Percentiles rank a stretch among this genome's conserved stretches.
Conservation (phyloP, 2,113 vertebrate genomes). For the Saiga tatarica region DNA sequence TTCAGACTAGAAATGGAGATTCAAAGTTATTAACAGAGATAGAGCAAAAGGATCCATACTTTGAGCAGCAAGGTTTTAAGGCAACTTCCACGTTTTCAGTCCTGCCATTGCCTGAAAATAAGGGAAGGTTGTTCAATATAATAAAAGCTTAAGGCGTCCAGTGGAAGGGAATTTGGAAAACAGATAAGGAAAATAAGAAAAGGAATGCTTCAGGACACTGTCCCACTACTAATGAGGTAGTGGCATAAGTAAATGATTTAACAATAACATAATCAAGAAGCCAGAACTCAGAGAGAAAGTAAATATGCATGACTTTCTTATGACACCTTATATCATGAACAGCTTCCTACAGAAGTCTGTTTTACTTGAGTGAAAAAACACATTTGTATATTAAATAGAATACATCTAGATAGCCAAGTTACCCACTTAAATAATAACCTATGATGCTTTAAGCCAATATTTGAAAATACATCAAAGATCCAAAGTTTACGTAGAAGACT, state of each 20-base stretch:
- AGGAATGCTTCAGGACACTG: not conserved
- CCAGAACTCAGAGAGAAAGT: slow-evolving; percentile 33
- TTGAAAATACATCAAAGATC: slow-evolving; percentile 66
- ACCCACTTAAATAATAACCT: slow-evolving; percentile 51
- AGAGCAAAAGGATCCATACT: not conserved
- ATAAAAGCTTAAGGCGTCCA: not conserved
- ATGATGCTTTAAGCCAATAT: slow-evolving; percentile 55
- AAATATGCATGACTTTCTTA: not conserved
- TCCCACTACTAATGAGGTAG: slow-evolving; percentile 22
- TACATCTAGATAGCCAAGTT: slow-evolving; percentile 49
- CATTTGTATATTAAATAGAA: slow-evolving; percentile 39
- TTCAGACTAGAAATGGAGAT: not conserved
- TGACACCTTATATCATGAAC: not conserved
- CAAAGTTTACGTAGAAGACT: slow-evolving; percentile 45
- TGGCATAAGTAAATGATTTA: slow-evolving; percentile 40
- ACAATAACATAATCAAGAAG: slow-evolving; percentile 24
- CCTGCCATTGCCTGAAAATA: not conserved
- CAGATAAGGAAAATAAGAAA: slow-evolving; percentile 11
- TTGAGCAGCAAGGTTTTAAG: not conserved
- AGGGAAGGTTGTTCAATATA: not conserved
- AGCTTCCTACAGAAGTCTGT: slow-evolving; percentile 40
- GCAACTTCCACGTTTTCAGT: not conserved
- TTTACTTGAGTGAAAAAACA: slow-evolving; percentile 26
- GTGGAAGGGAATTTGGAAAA: not conserved
- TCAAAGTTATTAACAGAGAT: not conserved